Percentiles rank a stretch among this genome's conserved stretches.
Conservation (phyloP, 2,888 invertebrate genomes). For the Chaetoderma sp. region DNA sequence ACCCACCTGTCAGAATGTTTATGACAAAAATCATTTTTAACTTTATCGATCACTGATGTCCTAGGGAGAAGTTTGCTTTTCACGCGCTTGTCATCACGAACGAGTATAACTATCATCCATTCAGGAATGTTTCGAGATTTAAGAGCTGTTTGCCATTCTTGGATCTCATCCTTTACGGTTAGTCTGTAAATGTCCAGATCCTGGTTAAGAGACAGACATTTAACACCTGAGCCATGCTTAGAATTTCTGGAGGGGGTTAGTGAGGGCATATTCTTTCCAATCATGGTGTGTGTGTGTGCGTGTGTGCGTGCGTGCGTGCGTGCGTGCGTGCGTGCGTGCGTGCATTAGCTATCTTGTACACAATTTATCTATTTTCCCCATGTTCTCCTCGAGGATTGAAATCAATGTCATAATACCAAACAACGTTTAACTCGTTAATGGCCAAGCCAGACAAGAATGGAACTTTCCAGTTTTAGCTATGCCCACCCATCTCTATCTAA, state of each 20-base stretch:
- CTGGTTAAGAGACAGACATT: conserved; percentile 71
- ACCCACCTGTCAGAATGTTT: conserved; percentile 82
- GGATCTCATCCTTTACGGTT: conserved; percentile 88
- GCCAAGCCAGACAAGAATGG: too few species aligned
- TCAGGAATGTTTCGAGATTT: conserved; percentile 82
- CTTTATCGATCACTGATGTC: conserved; percentile 93
- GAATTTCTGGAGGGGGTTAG: neutral
- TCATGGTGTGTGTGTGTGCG: too few species aligned
- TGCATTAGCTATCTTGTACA: too few species aligned
- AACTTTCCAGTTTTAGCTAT: too few species aligned
- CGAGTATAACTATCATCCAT: conserved; percentile 94
- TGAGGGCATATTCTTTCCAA: neutral
- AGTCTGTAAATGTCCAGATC: conserved; percentile 93
- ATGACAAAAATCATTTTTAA: conserved; percentile 91
- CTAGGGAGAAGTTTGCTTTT: conserved; percentile 87
- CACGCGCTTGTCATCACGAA: conserved; percentile 86
- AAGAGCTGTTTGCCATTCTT: conserved; percentile 86
- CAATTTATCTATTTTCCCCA: too few species aligned
- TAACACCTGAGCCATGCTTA: too few species aligned
- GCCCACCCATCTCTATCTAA: too few species aligned
- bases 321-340: too few species aligned
- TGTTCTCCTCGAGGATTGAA: too few species aligned
- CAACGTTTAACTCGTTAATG: too few species aligned
- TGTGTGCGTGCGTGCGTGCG: too few species aligned
- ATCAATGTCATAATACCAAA: too few species aligned